phyloP scores from a whole-genome alignment of 2,888 invertebrate species.

The Sialis fuliginosa region DNA sequence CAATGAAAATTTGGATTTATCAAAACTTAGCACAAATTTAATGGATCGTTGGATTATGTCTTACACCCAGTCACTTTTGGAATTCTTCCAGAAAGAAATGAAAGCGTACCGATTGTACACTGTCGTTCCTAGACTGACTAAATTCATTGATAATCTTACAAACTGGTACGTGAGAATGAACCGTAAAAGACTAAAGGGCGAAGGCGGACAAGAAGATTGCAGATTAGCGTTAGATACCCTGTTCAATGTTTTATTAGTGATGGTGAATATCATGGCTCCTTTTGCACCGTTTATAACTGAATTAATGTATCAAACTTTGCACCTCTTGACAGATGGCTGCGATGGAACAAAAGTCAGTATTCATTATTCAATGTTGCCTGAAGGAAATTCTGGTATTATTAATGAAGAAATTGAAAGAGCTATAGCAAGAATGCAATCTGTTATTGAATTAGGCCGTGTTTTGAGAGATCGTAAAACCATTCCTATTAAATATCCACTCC shows the following conservation, averaged over 20 bases:
- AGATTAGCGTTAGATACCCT: conserved; percentile 72
- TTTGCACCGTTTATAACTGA: conserved; percentile 95
- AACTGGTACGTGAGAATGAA: conserved; percentile 99
- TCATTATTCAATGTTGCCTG: conserved; percentile 82
- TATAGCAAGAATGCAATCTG: conserved; percentile 82
- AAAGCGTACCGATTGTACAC: conserved; percentile 85
- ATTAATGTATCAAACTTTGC: conserved; percentile 80
- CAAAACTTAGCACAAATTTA: conserved; percentile 38
- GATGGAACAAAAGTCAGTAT: conserved; percentile 49
- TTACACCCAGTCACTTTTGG: conserved; percentile 82
- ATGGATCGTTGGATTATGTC: conserved; percentile 98
- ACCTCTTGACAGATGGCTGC: conserved; percentile 37
- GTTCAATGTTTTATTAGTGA: conserved; percentile 71
- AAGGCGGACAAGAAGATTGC: conserved; percentile 64
- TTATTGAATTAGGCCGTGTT: conserved; percentile 86
- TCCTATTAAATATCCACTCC: conserved; percentile 90
- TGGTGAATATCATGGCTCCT: conserved; percentile 89
- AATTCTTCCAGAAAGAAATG: conserved; percentile 87
- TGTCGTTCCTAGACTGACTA: conserved; percentile 82
- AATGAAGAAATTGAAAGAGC: conserved; percentile 75
- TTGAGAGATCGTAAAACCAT: conserved; percentile 85
- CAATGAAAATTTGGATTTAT: conserved; percentile 16
- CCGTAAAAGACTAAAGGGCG: conserved; percentile 85
- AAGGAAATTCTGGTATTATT: conserved; percentile 50
- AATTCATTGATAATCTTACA: conserved; percentile 93